Evolutionary conservation across 2,113 vertebrate genomes (phyloP).

Genomic region (Otocyon megalotis): DNA sequence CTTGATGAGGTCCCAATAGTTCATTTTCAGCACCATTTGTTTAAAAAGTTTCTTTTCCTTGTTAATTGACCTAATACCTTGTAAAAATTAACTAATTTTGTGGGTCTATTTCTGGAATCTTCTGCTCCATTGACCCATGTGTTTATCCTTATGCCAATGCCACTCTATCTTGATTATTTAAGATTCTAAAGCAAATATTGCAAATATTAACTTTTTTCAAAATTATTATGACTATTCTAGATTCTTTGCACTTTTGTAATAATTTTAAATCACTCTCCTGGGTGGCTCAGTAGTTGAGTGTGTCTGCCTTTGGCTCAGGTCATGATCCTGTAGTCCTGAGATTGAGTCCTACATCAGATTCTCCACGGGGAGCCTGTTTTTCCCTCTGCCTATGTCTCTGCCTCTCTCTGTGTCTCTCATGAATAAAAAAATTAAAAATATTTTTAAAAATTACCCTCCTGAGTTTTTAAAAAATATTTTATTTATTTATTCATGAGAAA

Average conservation of each 20-base stretch:
- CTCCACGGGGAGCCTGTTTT: too few species aligned
- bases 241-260: not conserved
- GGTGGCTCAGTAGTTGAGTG: too few species aligned
- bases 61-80: not conserved
- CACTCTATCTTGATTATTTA: constrained; percentile 11
- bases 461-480: too few species aligned
- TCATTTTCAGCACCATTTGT: constrained; percentile 24
- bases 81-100: constrained; percentile 40
- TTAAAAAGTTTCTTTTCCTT: not conserved
- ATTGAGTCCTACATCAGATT: too few species aligned
- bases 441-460: too few species aligned
- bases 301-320: too few species aligned
- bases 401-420: too few species aligned
- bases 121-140: not conserved
- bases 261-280: not conserved
- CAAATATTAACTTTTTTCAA: constrained; percentile 27
- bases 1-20: too few species aligned
- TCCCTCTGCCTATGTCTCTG: too few species aligned
- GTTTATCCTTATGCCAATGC: not conserved
- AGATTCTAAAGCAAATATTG: not conserved
- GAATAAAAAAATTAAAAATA: too few species aligned
- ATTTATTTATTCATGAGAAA: too few species aligned
- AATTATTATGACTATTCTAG: not conserved
- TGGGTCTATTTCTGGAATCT: not conserved
- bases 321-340: too few species aligned